phyloP scores from a whole-genome alignment of 2,113 vertebrate genomes.

The Neolamprologus sp. region DNA sequence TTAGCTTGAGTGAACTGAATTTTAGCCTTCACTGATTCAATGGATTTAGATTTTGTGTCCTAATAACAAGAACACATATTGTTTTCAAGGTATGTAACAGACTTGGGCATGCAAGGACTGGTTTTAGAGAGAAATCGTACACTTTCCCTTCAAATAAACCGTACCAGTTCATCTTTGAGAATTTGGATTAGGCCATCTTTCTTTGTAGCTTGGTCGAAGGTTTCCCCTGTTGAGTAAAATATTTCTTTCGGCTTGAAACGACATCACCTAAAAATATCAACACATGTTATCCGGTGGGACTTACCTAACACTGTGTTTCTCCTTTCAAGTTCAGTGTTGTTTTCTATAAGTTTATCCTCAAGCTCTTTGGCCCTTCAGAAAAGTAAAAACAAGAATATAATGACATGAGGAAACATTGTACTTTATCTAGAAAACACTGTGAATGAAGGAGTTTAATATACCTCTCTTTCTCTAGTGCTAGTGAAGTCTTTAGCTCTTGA shows the following conservation, averaged over 20 bases:
- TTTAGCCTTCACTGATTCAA: conserved; percentile 44
- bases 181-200: conserved; percentile 75
- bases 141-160: neutral
- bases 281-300: neutral
- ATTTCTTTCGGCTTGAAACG: neutral
- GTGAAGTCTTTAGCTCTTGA: conserved; percentile 66
- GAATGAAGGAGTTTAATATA: conserved; percentile 30
- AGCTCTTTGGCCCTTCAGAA: conserved; percentile 52
- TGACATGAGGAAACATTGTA: neutral
- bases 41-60: conserved; percentile 43
- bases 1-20: conserved; percentile 25
- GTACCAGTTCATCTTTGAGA: conserved; percentile 74
- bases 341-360: conserved; percentile 22
- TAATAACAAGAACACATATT: conserved; percentile 7
- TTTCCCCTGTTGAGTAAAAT: conserved; percentile 68
- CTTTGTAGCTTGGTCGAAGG: conserved; percentile 64
- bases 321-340: conserved; percentile 42
- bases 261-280: neutral
- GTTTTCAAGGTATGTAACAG: neutral
- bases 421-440: neutral
- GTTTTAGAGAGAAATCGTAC: neutral
- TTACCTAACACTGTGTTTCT: conserved; percentile 52
- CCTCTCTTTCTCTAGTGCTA: conserved; percentile 76
- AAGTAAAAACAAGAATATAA: neutral
- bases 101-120: neutral